These are phyloP conservation scores for Coptotermes formosanus DNA, from an alignment of 1,140 invertebrate genomes.

Conservation along the genomic window DNA sequence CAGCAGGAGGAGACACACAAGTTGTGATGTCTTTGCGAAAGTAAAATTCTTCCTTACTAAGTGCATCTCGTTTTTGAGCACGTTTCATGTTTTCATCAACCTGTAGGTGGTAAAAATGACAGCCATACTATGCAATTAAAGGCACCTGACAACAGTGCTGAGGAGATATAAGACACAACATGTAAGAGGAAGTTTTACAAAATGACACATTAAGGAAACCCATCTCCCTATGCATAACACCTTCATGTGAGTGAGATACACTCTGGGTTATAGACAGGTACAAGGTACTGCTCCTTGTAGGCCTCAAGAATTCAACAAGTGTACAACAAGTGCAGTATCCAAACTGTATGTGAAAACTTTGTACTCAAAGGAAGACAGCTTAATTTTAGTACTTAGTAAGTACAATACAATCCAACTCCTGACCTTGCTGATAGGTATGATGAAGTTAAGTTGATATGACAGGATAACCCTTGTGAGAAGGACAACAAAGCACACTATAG, in stretches of 20 bases:
- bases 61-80: slow-evolving; percentile 88
- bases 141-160: no score
- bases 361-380: no score
- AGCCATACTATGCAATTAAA: no score
- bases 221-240: no score
- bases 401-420: slow-evolving; percentile 27
- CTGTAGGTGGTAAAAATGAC: slow-evolving; percentile 45
- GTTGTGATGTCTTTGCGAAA: slow-evolving; percentile 80
- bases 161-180: background rate
- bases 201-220: background rate
- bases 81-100: slow-evolving; percentile 98
- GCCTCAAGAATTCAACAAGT: no score
- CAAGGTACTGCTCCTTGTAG: no score
- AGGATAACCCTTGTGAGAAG: slow-evolving; percentile 94
- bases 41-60: slow-evolving; percentile 82
- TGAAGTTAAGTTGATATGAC: slow-evolving; percentile 92
- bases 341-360: no score
- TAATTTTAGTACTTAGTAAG: no score
- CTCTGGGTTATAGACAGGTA: no score
- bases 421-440: slow-evolving; percentile 97
- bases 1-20: slow-evolving; percentile 47
- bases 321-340: no score
- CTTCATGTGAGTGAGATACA: no score
- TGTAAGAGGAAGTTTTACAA: background rate
- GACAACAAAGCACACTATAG: slow-evolving; percentile 98